phyloP scores from a whole-genome alignment of 2,888 invertebrate genomes.

The Hemaris fuciformis region DNA sequence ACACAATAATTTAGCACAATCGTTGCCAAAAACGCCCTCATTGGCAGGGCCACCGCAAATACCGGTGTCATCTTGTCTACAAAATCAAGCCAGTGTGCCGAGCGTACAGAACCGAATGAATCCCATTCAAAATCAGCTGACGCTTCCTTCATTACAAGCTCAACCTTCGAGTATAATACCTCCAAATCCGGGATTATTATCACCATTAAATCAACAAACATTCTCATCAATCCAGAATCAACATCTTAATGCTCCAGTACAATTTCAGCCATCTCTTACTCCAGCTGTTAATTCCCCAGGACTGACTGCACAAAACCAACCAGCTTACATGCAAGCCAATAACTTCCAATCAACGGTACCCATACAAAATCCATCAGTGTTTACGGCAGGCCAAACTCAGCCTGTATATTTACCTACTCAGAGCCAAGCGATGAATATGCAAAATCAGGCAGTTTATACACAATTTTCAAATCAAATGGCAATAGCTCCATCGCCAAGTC shows the following conservation, averaged over 20 bases:
- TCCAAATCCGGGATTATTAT: neutral
- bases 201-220: neutral
- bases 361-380: neutral
- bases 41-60: conserved; percentile 17
- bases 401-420: conserved; percentile 1
- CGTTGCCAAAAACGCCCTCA: neutral
- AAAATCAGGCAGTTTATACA: neutral
- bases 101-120: conserved; percentile 13
- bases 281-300: conserved; percentile 1
- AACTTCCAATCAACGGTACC: neutral
- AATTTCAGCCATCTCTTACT: neutral
- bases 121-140: neutral
- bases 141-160: neutral
- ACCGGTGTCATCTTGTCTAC: conserved; percentile 20
- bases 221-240: conserved; percentile 24
- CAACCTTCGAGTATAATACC: neutral
- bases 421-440: neutral
- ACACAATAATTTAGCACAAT: neutral
- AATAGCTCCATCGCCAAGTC: neutral
- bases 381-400: conserved; percentile 20
- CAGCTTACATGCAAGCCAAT: neutral
- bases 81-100: neutral
- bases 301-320: conserved; percentile 21
- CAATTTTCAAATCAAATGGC: neutral
- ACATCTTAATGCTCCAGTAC: neutral